phyloP scores from a whole-genome alignment of 2,797 vertebrate genomes.

The Pangasius larnaudii region DNA sequence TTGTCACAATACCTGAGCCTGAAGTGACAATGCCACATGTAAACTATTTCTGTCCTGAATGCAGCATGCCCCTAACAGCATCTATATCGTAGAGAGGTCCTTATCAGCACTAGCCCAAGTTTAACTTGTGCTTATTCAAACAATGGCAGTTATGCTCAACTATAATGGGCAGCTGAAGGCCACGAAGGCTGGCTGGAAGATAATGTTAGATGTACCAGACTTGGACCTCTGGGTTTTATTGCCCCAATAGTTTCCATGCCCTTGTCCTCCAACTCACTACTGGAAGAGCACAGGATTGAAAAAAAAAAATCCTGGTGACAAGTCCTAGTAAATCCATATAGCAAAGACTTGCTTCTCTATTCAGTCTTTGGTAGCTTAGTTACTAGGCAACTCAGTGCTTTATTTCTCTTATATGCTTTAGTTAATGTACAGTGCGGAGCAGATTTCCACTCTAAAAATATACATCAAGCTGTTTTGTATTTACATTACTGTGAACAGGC shows the following conservation, averaged over 20 bases:
- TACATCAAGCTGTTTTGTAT: not conserved
- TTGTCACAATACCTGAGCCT: constrained; percentile 2
- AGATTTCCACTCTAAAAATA: constrained; percentile 30
- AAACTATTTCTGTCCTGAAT: constrained; percentile 37
- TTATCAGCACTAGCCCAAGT: constrained; percentile 41
- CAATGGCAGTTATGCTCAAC: constrained; percentile 47
- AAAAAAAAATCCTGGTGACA: constrained; percentile 38
- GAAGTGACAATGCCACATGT: not conserved
- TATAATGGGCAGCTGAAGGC: constrained; percentile 23
- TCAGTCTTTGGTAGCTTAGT: constrained; percentile 28
- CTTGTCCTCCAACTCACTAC: constrained; percentile 19
- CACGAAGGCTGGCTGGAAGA: constrained; percentile 24
- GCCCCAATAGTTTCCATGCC: constrained; percentile 52
- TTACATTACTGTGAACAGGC: not conserved
- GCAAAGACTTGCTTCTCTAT: constrained; percentile 14
- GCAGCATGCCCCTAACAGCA: constrained; percentile 31
- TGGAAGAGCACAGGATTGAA: constrained; percentile 10
- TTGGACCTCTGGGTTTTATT: constrained; percentile 23
- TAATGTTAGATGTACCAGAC: constrained; percentile 31
- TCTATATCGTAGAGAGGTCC: constrained; percentile 36
- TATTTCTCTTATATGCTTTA: not conserved
- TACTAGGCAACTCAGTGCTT: not conserved
- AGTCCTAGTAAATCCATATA: constrained; percentile 39
- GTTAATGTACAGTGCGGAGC: constrained; percentile 13
- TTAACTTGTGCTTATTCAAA: constrained; percentile 48